Conservation (phyloP, 92 coral and sea anemone genomes). For the Umimayanthus kanabou region DNA sequence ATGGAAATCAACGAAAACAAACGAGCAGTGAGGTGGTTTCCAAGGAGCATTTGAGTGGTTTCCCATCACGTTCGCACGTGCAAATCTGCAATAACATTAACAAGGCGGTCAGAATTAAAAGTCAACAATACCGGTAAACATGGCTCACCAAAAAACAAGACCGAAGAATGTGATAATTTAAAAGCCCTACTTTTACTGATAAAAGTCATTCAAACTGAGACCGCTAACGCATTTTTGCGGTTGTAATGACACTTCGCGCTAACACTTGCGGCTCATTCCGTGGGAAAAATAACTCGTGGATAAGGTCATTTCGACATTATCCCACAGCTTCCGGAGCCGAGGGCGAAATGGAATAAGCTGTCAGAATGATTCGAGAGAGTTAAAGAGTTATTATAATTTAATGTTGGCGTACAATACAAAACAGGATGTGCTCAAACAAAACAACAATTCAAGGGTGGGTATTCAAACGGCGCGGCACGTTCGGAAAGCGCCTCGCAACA, state of each 20-base stretch:
- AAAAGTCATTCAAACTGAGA: slow-evolving; percentile 53
- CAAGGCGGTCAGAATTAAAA: slow-evolving; percentile 46
- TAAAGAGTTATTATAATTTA: slow-evolving; percentile 53
- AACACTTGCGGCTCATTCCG: slow-evolving; percentile 79
- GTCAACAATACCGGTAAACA: slow-evolving; percentile 49
- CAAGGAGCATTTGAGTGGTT: slow-evolving; percentile 10
- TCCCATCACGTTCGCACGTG: slow-evolving; percentile 38
- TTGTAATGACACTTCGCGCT: slow-evolving; percentile 70
- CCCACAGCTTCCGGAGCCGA: slow-evolving; percentile 46
- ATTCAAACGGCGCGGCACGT: slow-evolving; percentile 61
- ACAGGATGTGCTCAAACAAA: slow-evolving; percentile 66
- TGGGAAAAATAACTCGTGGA: slow-evolving; percentile 82
- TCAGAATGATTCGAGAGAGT: slow-evolving; percentile 37
- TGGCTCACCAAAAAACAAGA: slow-evolving; percentile 43
- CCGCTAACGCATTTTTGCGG: slow-evolving; percentile 82
- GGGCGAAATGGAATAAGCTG: slow-evolving; percentile 32
- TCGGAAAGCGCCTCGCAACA: slow-evolving; percentile 26
- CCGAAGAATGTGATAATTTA: slow-evolving; percentile 29
- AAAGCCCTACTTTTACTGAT: slow-evolving; percentile 38
- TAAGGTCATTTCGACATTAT: slow-evolving; percentile 34
- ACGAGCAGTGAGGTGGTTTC: slow-evolving; percentile 29
- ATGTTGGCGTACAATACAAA: slow-evolving; percentile 50
- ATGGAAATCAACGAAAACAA: neutral
- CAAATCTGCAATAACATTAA: neutral
- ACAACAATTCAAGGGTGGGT: slow-evolving; percentile 52